Evolutionary conservation across 2,888 invertebrate genomes (phyloP).

Genomic region (Rhaphigaster nebulosa): DNA sequence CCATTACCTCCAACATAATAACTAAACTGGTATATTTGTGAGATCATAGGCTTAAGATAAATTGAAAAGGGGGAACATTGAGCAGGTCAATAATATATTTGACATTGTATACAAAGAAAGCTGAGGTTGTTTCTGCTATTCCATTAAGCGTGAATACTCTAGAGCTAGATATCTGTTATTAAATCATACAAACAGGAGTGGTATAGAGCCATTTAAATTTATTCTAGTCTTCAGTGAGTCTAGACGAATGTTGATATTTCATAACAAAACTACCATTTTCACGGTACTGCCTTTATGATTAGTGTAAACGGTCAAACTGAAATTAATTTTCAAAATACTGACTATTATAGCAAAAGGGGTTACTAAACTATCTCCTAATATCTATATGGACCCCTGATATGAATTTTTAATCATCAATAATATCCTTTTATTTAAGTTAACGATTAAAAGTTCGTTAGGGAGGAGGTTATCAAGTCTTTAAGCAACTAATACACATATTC

Average conservation of each 20-base stretch:
- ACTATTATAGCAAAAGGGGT: neutral
- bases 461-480: neutral
- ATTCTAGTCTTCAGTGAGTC: neutral
- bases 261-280: conserved; percentile 49
- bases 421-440: neutral
- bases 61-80: neutral
- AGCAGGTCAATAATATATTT: conserved; percentile 48
- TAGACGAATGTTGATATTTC: conserved; percentile 41
- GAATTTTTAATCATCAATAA: neutral
- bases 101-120: neutral
- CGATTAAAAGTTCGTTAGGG: neutral
- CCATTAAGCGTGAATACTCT: neutral
- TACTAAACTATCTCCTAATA: neutral
- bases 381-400: neutral
- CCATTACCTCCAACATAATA: neutral
- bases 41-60: neutral
- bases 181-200: conserved; percentile 15
- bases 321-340: neutral
- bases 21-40: neutral
- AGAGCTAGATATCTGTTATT: neutral
- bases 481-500: neutral
- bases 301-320: conserved; percentile 24
- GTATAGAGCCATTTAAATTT: conserved; percentile 25
- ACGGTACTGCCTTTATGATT: conserved; percentile 14
- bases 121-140: conserved; percentile 15